Evolutionary conservation across 1,140 invertebrate species (phyloP).

Genomic region (Neodiprion virginianus): DNA sequence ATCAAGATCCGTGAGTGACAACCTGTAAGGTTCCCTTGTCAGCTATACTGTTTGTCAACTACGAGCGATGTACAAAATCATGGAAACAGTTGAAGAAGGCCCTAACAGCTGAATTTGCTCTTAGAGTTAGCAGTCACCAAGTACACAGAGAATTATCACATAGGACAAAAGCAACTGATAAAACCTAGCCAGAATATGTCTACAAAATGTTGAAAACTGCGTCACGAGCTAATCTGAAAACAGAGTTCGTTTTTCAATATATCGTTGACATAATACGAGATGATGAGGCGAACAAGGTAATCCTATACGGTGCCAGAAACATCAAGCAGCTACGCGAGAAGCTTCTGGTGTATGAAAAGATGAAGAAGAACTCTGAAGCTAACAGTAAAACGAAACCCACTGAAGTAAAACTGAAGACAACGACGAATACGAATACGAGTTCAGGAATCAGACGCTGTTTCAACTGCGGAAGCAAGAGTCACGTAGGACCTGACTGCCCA

Average conservation of each 20-base stretch:
- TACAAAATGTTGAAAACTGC: conserved; percentile 35
- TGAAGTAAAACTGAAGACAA: conserved; percentile 10
- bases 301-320: conserved; percentile 28
- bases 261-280: conserved; percentile 39
- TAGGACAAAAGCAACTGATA: conserved; percentile 21
- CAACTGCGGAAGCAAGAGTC: conserved; percentile 37
- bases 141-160: conserved; percentile 26
- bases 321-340: conserved; percentile 23
- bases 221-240: conserved; percentile 27
- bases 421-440: conserved; percentile 1
- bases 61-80: conserved; percentile 18
- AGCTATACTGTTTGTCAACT: conserved; percentile 24
- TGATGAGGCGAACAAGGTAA: conserved; percentile 23
- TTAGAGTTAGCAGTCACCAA: conserved; percentile 27
- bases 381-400: conserved; percentile 1
- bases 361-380: not conserved
- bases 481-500: conserved; percentile 31
- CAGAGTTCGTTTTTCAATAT: conserved; percentile 36
- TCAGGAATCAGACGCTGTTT: conserved; percentile 27
- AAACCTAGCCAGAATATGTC: conserved; percentile 30
- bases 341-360: conserved; percentile 20
- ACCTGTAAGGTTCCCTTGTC: not conserved
- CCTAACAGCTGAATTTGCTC: conserved; percentile 26
- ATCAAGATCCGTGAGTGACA: too few species aligned
- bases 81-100: conserved; percentile 25